A percentile compares a stretch with the other conserved stretches of the same genome.
Evolutionary conservation across 2,888 invertebrate species (phyloP).

Genomic region (Halictus ligatus): DNA sequence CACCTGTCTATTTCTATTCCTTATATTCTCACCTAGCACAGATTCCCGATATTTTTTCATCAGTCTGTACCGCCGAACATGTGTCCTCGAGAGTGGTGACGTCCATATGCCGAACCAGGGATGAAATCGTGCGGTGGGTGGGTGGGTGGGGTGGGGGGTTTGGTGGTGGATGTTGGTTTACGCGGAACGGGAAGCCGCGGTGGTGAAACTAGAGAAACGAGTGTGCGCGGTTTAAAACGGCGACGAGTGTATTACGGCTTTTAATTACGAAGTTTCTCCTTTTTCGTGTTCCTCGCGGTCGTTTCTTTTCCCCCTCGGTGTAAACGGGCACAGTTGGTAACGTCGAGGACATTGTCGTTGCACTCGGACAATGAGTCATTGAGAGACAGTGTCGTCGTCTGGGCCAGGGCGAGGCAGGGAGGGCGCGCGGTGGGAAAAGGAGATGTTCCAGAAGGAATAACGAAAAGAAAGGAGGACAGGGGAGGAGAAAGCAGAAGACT

Average conservation of each 20-base stretch:
- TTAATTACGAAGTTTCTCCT: slow-evolving; percentile 48
- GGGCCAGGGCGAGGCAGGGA: background rate
- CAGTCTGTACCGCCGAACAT: background rate
- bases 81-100: background rate
- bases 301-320: slow-evolving; percentile 12
- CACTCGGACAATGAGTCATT: slow-evolving; percentile 67
- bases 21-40: no score
- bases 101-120: background rate
- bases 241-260: slow-evolving; percentile 67
- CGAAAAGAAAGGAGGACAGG: slow-evolving; percentile 14
- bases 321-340: slow-evolving; percentile 65
- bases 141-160: no score
- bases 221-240: slow-evolving; percentile 51
- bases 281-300: slow-evolving; percentile 41
- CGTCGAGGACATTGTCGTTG: slow-evolving; percentile 62
- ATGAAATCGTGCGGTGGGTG: background rate
- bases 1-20: no score
- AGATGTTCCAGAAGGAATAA: slow-evolving; percentile 49
- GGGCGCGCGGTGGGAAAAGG: slow-evolving; percentile 23
- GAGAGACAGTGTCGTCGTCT: slow-evolving; percentile 38
- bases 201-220: background rate
- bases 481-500: slow-evolving; percentile 41
- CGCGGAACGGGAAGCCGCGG: background rate
- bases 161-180: background rate
- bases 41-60: background rate